Percentiles rank a stretch among this genome's conserved stretches.
phyloP scores from a whole-genome alignment of 2,888 invertebrate genomes.

The Steinernema hermaphroditum region DNA sequence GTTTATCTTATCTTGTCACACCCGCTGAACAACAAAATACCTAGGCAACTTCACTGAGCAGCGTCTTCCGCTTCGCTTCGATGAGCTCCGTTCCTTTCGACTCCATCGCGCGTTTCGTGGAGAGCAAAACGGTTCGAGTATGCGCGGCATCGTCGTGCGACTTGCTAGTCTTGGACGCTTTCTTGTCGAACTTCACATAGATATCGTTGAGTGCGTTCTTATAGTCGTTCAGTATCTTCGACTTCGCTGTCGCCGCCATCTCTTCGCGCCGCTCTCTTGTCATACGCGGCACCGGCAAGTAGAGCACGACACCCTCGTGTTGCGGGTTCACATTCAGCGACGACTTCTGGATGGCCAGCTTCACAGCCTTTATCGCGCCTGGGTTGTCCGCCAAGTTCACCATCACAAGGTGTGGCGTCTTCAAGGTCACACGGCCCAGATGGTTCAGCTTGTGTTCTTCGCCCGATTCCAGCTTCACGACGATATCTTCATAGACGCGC shows the following conservation, averaged over 20 bases:
- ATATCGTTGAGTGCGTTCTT: conserved; percentile 54
- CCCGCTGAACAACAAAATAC: neutral
- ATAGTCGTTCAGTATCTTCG: conserved; percentile 70
- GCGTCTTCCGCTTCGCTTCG: conserved; percentile 44
- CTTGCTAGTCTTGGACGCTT: conserved; percentile 68
- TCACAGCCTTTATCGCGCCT: conserved; percentile 54
- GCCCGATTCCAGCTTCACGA: conserved; percentile 55
- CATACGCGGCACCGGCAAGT: conserved; percentile 72
- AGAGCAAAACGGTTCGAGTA: conserved; percentile 43
- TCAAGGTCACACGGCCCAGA: conserved; percentile 53
- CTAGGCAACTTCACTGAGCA: conserved; percentile 50
- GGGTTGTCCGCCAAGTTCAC: conserved; percentile 62
- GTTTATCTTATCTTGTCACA: no score
- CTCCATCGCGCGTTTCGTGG: conserved; percentile 47
- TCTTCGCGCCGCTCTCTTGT: conserved; percentile 89
- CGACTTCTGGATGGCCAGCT: conserved; percentile 54
- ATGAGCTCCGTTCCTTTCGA: conserved; percentile 40
- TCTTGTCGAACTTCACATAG: conserved; percentile 74
- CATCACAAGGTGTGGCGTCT: conserved; percentile 55
- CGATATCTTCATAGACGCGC: conserved; percentile 54
- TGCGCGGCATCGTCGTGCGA: conserved; percentile 67
- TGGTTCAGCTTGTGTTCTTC: conserved; percentile 51
- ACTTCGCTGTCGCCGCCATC: conserved; percentile 79
- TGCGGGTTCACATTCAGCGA: conserved; percentile 55
- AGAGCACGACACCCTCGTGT: conserved; percentile 57